Evolutionary conservation across 2,888 invertebrate species (phyloP), one percentile per base, ranked within the genome.

Genomic region (Callimorpha dominula): DNA sequence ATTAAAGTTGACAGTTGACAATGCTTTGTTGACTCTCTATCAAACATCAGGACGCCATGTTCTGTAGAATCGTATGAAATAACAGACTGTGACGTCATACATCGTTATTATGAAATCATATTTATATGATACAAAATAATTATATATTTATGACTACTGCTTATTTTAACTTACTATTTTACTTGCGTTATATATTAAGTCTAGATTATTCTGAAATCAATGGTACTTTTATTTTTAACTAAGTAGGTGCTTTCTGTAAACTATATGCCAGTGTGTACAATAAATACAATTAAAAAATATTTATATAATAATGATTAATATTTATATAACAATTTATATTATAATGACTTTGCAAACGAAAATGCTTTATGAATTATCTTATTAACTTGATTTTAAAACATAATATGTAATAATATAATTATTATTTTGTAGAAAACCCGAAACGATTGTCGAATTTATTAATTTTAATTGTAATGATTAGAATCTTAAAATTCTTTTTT

Each of bases 381-480:
- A 71, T 72, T 70, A 70, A 80, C 76, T 74, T 72, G 52, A 62
- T 73, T 77, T 78, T 74, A 68, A 75, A 71, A 66, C 68, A 46
- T 15, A 72, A 68, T 54, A 77, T 79, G 72, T 77, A 80, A 75
- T 71, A 75, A 46, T 63, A 71, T 75, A 64, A 15, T 65, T 57
- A 50, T 62, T 60, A 82, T 31, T 85, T 86, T 88, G 81, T 89
- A 88, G 86, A 83, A 85, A 84, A 78, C 77, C 67, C 83, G 82
- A 80, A 85, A 85, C 78, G 78, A 78, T 76, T 78, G 71, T 87
- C 85, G 90, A 91, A 91, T 91, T 91, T 91, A 89, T 89, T 88
- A 85, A 86, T 87, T 90, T 88, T 84, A 76, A 68, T 69, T 79
- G 67, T 79, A 72, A 71, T 69, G 52, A 66, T 66, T 68, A 72